Conservation (phyloP, 2,888 invertebrate genomes). For the Tigriopus californicus region DNA sequence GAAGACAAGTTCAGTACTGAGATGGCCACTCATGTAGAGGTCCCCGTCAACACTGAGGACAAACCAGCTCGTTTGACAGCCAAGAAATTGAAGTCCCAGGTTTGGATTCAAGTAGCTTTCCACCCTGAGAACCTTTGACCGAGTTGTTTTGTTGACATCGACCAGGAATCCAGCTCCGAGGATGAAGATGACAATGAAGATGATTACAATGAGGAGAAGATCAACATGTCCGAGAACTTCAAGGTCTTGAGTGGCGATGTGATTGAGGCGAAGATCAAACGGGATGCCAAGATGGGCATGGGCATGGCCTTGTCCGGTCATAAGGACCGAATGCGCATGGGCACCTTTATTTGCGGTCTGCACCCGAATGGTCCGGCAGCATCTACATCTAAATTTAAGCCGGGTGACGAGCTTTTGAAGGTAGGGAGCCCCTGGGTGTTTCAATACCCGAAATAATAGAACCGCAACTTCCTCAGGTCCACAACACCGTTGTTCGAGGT, state of each 20-base stretch:
- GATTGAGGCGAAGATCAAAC: conserved; percentile 5
- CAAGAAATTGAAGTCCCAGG: too few species aligned
- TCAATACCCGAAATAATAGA: background rate
- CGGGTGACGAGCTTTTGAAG: conserved; percentile 82
- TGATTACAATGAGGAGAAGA: conserved; percentile 3
- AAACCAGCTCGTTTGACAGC: too few species aligned
- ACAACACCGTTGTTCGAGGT: conserved; percentile 13
- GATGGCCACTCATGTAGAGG: too few species aligned
- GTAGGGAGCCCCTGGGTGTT: conserved; percentile 28
- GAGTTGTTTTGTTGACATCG: too few species aligned
- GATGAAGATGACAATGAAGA: conserved; percentile 12
- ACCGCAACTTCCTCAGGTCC: background rate
- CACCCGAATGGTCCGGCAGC: conserved; percentile 84
- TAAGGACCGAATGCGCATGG: conserved; percentile 6
- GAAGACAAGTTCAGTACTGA: background rate
- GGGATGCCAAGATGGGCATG: background rate
- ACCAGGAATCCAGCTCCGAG: background rate
- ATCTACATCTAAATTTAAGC: conserved; percentile 61
- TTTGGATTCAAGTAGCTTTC: too few species aligned
- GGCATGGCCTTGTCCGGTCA: conserved; percentile 14
- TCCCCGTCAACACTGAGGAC: too few species aligned
- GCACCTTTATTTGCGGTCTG: conserved; percentile 15
- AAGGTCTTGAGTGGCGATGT: conserved; percentile 4
- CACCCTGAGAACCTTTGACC: too few species aligned
- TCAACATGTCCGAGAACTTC: conserved; percentile 11